These are phyloP conservation scores for Hesperia comma DNA, from an alignment of 2,888 invertebrate species.

Conservation along the genomic window DNA sequence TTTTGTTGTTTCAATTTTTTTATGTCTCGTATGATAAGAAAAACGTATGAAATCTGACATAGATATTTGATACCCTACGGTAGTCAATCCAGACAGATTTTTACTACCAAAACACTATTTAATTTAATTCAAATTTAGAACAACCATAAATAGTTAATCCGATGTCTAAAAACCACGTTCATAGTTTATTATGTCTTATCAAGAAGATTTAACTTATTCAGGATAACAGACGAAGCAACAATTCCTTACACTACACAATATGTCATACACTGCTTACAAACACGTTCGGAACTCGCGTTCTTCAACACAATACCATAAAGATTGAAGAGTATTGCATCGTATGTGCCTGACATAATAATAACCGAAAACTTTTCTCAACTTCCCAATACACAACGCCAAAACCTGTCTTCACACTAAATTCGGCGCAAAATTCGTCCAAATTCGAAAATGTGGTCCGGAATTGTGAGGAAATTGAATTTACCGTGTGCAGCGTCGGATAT, in stretches of 20 bases:
- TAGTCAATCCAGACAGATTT: too few species aligned
- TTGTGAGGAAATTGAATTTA: conserved; percentile 54
- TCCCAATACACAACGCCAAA: conserved; percentile 30
- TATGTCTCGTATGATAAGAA: too few species aligned
- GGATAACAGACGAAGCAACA: neutral
- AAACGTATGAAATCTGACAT: too few species aligned
- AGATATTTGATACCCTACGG: too few species aligned
- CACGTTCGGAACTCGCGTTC: neutral
- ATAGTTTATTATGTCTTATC: too few species aligned
- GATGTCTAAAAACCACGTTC: too few species aligned
- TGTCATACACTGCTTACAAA: neutral
- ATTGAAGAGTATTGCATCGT: conserved; percentile 2
- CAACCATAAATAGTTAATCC: too few species aligned
- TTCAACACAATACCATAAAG: neutral
- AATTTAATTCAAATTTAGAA: too few species aligned
- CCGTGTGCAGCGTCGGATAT: conserved; percentile 84
- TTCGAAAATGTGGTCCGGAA: conserved; percentile 36
- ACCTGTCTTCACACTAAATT: conserved; percentile 30
- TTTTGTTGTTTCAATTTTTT: too few species aligned
- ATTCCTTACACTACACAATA: neutral
- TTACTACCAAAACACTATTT: too few species aligned
- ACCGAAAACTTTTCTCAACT: conserved; percentile 29
- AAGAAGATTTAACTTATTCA: neutral
- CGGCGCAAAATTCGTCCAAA: conserved; percentile 29
- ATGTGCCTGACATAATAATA: conserved; percentile 30